Evolutionary conservation across 2,888 invertebrate genomes (phyloP).

Genomic region (Priapulus caudatus): DNA sequence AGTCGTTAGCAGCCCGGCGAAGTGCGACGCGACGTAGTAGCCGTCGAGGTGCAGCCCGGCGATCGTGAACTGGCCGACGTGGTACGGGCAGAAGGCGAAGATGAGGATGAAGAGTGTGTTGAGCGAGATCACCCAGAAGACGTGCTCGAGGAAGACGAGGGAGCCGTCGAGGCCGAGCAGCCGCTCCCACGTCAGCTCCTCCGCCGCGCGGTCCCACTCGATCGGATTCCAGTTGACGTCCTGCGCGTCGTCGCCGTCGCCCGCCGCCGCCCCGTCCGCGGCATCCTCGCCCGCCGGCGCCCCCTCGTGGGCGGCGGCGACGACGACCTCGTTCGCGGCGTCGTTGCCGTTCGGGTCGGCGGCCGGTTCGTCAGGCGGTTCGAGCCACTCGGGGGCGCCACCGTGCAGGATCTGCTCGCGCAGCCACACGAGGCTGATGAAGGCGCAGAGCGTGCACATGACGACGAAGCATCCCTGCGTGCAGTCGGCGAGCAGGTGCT

Average conservation of each 20-base stretch:
- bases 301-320: conserved; percentile 10
- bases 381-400: conserved; percentile 93
- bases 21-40: conserved; percentile 58
- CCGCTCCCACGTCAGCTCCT: conserved; percentile 88
- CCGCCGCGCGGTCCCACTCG: conserved; percentile 95
- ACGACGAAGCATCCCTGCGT: conserved; percentile 95
- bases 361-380: conserved; percentile 41
- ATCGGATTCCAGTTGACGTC: conserved; percentile 94
- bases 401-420: conserved; percentile 95
- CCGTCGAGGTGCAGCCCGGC: conserved; percentile 55
- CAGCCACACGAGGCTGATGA: conserved; percentile 93
- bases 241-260: conserved; percentile 38
- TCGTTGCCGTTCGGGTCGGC: conserved; percentile 8
- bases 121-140: conserved; percentile 95
- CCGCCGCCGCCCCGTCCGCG: conserved; percentile 21
- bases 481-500: conserved; percentile 82
- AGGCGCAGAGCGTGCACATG: conserved; percentile 72
- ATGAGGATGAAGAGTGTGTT: conserved; percentile 92
- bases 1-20: conserved; percentile 83
- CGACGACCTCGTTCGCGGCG: conserved; percentile 11
- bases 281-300: conserved; percentile 13
- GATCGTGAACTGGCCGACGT: conserved; percentile 76
- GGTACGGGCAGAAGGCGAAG: conserved; percentile 93
- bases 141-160: conserved; percentile 90
- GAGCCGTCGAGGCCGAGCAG: conserved; percentile 91